phyloP scores from a whole-genome alignment of 2,113 vertebrate species.

The Scomber colias region DNA sequence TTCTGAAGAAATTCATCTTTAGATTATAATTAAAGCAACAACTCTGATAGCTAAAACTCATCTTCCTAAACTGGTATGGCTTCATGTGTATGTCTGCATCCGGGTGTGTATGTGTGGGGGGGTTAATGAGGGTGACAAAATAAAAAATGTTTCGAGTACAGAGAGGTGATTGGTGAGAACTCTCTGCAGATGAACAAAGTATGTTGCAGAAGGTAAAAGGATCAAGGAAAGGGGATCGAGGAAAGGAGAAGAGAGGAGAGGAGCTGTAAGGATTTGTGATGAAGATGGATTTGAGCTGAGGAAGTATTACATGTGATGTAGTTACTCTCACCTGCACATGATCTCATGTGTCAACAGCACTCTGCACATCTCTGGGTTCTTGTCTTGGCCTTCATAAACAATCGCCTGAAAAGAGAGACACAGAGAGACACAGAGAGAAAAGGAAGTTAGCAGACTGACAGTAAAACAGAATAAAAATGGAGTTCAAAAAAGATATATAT shows the following conservation, averaged over 20 bases:
- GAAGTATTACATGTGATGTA: background rate
- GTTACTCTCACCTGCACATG: conserved; percentile 97
- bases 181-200: conserved; percentile 38
- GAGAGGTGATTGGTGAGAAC: conserved; percentile 53
- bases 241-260: conserved; percentile 5
- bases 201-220: background rate
- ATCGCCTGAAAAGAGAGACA: conserved; percentile 86
- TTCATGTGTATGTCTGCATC: conserved; percentile 15
- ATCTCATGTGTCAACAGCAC: conserved; percentile 99
- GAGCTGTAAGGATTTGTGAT: background rate
- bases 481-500: too few relatives aligned
- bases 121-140: conserved; percentile 64
- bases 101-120: conserved; percentile 47
- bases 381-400: conserved; percentile 99
- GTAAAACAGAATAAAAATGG: background rate
- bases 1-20: conserved; percentile 88
- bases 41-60: conserved; percentile 78
- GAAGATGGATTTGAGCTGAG: conserved; percentile 4
- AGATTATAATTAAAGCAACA: conserved; percentile 87
- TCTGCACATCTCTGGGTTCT: conserved; percentile 99
- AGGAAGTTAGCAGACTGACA: conserved; percentile 22
- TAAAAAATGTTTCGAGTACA: conserved; percentile 52
- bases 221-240: background rate
- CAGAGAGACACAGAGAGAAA: conserved; percentile 26
- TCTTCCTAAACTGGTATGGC: conserved; percentile 65